Evolutionary conservation across 2,888 invertebrate species (phyloP), one percentile per base, ranked within the genome.

Genomic region (Scelioninae gen. 1): DNA sequence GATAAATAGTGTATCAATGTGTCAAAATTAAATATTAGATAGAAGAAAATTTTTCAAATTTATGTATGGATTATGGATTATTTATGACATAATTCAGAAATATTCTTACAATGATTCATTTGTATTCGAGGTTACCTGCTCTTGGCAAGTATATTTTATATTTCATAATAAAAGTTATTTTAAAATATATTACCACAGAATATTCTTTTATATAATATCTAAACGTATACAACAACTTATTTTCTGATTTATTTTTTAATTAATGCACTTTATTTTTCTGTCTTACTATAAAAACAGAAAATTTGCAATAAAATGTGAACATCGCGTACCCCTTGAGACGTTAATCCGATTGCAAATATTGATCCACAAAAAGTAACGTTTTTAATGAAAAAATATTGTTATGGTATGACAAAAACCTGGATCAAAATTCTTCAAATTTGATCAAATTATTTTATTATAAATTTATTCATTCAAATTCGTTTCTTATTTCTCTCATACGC

Each of bases 351-450:
- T 56, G 13, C 49, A 47, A 78, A 38, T 53, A 56, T 29, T 38
- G 38, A 71, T 78, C 60, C 62, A 78, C 43, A 6, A 51, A 31
- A 53, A 31, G 9, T 10, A 53, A 45, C 15, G 9, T 29, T 31
- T 1, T 66, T 9, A 29, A 58, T 32, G 65, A 71, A 65, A 71
- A 71, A 78, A 78, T 78, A 71, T 78, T 56, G 53, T 72, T 56
- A 53, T 63, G 63, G n/a, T 9, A 49, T 58, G 4, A 2, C 23
- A 23, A 23, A 23, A 23, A 23, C 23, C 23, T 23, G 23, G 4
- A 2, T 23, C 23, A 23, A 23, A 23, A 2, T 23, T 23, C 23
- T 23, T 23, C 23, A 4, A 2, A 23, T 23, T 23, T 23, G 23
- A 23, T 2, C 1, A 23, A 23, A 4, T 23, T 23, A 23, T 23